Base-by-base conservation (phyloP, 2,888 invertebrate species). In the Oligia latruncula region DNA sequence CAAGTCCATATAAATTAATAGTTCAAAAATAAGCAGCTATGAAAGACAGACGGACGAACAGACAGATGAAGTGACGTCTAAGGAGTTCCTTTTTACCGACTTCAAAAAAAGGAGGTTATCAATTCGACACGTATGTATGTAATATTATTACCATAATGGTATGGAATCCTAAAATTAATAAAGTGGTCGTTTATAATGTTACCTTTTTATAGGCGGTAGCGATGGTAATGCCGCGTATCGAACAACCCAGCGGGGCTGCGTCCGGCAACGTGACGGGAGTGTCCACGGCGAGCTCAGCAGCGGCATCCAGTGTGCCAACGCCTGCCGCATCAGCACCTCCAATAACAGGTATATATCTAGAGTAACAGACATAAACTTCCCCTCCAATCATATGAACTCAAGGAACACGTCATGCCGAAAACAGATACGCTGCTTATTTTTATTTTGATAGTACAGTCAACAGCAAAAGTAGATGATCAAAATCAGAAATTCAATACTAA, bases 201-300 rank as follows among this genome's bases (percentile, higher is more conserved):
- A 23, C 40, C 0, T 52, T 78, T 60, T 20, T 43, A 11, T 97
- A 98, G 96, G 98, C 97, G 0, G 98, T 98, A 13, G 98, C 98
- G 0, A 94, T 98, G 83, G 98, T 98, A 40, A 96, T 98, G 89
- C 98, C 98, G 0, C 97, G 98, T 79, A 97, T 98, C 77, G 98
- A 98, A 88, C 98, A 98, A 89, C 98, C 98, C 3, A 94, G 95
- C 84, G 95, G 93, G 23, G 91, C 91, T 2, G 89, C 92, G 64
- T 90, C 93, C 23, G 90, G 85, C 23, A 88, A 80, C 71, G 92
- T 95, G 40, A 89, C 92, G 17, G 90, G 90, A 29, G 92, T 87
- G 70, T 84, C 92, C 8, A 86, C 89, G 66, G 89, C 91, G 6
- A 91, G 88, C 83, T 89, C 90, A 5, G 90, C 82, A 84, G 91